These are phyloP conservation scores for Pseudochirops corinnae DNA, from an alignment of 2,797 vertebrate species.

Conservation along the genomic window DNA sequence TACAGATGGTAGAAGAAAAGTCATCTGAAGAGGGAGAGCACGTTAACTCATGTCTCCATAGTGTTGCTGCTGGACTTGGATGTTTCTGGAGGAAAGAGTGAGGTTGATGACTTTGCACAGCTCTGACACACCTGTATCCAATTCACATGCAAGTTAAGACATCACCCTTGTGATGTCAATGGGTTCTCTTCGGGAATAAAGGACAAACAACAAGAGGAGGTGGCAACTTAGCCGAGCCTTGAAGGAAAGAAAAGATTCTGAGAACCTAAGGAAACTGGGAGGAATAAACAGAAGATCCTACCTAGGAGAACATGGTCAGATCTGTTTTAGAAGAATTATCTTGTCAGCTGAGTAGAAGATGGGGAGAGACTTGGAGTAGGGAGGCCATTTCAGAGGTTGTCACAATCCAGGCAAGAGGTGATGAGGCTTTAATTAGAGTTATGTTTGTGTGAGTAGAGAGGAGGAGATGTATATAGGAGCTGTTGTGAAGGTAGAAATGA, in stretches of 20 bases:
- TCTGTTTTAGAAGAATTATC: not conserved
- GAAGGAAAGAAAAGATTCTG: not conserved
- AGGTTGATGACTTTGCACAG: not conserved
- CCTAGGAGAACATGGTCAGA: not conserved
- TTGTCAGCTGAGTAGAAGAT: not conserved
- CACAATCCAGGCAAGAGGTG: not conserved
- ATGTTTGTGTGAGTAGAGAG: not conserved
- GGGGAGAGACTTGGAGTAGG: not conserved
- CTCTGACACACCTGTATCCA: not conserved
- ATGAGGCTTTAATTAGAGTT: not conserved
- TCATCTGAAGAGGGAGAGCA: not conserved
- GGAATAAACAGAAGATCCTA: not conserved
- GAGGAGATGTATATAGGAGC: not conserved
- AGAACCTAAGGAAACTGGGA: not conserved
- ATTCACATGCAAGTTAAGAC: not conserved
- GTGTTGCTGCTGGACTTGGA: not conserved
- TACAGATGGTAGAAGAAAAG: not conserved
- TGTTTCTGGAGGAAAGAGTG: not conserved
- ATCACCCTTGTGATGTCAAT: not conserved
- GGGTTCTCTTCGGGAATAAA: not conserved
- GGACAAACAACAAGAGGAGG: not conserved
- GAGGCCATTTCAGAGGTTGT: not conserved
- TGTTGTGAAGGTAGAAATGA: not conserved
- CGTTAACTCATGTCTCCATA: not conserved
- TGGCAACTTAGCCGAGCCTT: not conserved